Percentiles rank a stretch among this genome's conserved stretches.
Evolutionary conservation across 2,888 invertebrate species (phyloP).

Genomic region (Coleophora flavipennella): DNA sequence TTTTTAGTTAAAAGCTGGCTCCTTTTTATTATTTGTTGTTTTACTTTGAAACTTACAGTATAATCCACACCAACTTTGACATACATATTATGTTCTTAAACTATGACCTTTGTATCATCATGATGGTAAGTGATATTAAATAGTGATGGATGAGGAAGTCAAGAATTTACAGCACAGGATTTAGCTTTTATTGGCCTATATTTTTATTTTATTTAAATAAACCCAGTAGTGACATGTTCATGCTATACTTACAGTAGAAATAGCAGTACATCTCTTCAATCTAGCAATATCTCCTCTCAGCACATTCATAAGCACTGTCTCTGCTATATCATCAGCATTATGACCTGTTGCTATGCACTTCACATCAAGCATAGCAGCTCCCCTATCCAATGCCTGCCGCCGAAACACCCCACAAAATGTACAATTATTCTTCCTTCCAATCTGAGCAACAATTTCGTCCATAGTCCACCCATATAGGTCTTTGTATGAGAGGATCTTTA

Average conservation of each 20-base stretch:
- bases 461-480: slow-evolving; percentile 99
- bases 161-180: no score
- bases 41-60: no score
- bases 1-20: no score
- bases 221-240: no score
- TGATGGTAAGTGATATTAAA: no score
- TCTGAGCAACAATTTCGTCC: slow-evolving; percentile 96
- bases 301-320: slow-evolving; percentile 98
- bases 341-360: slow-evolving; percentile 97
- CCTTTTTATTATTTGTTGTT: no score
- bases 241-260: slow-evolving; percentile 80
- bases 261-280: slow-evolving; percentile 91
- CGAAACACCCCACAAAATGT: slow-evolving; percentile 97
- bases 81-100: no score
- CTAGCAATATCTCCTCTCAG: slow-evolving; percentile 96
- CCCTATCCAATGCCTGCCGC: slow-evolving; percentile 95
- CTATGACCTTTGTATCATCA: no score
- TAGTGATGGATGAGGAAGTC: no score
- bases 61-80: no score
- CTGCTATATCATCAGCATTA: slow-evolving; percentile 98
- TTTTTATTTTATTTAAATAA: no score
- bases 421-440: slow-evolving; percentile 93
- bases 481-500: slow-evolving; percentile 96
- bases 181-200: no score
- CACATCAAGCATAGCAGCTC: slow-evolving; percentile 89